A percentile compares a stretch with the other conserved stretches of the same genome.
phyloP scores from a whole-genome alignment of 1,140 invertebrate species.

The Galendromus occidentalis region DNA sequence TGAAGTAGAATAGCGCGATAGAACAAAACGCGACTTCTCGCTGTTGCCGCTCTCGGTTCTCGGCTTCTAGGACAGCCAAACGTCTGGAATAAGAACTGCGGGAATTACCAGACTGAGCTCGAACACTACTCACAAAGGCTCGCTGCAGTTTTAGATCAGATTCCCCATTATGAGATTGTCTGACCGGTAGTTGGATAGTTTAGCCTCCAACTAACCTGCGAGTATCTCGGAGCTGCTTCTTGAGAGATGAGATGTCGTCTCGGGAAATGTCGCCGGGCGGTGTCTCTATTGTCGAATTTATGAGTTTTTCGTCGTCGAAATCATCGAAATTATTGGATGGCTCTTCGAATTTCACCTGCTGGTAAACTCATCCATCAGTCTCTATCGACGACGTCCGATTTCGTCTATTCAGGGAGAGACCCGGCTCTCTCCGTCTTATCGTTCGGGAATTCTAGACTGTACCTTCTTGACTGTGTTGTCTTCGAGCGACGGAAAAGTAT shows the following conservation, averaged over 20 bases:
- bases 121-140: too few relatives aligned
- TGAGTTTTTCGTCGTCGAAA: constrained; percentile 8
- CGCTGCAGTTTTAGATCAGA: too few relatives aligned
- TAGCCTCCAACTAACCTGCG: not conserved
- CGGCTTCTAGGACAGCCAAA: constrained; percentile 58
- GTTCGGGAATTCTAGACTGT: too few relatives aligned
- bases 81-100: constrained; percentile 29
- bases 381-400: too few relatives aligned
- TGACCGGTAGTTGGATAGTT: too few relatives aligned
- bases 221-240: not conserved
- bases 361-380: too few relatives aligned
- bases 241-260: not conserved
- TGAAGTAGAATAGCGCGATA: constrained; percentile 55
- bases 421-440: too few relatives aligned
- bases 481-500: constrained; percentile 51
- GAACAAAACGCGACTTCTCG: constrained; percentile 59
- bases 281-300: not conserved
- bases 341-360: constrained; percentile 1
- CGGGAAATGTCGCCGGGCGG: not conserved
- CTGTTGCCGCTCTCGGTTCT: constrained; percentile 52
- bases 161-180: too few relatives aligned
- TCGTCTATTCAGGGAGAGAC: too few relatives aligned
- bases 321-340: not conserved
- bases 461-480: constrained; percentile 25
- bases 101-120: not conserved